A percentile compares a stretch with the other conserved stretches of the same genome.
Conservation (phyloP, 2,888 invertebrate species). For the Tanytarsus gracilentus region DNA sequence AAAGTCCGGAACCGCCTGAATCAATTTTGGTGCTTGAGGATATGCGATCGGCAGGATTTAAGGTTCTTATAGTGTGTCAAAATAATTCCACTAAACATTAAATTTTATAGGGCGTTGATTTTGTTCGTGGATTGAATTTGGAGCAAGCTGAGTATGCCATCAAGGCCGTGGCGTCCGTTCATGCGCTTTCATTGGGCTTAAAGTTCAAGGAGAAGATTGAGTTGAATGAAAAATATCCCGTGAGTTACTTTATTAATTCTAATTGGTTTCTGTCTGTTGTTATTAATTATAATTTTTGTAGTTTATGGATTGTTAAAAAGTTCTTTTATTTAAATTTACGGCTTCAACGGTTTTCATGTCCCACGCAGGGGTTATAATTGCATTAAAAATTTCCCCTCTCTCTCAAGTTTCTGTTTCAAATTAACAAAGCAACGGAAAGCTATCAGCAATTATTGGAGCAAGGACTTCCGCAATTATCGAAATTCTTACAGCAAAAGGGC, state of each 20-base stretch:
- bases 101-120: slow-evolving; percentile 31
- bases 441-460: slow-evolving; percentile 69
- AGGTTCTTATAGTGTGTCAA: slow-evolving; percentile 31
- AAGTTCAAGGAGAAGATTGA: slow-evolving; percentile 46
- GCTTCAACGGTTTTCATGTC: neutral
- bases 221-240: slow-evolving; percentile 35
- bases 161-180: slow-evolving; percentile 60
- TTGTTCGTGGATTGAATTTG: slow-evolving; percentile 34
- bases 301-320: neutral
- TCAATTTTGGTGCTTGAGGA: slow-evolving; percentile 68
- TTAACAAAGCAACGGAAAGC: slow-evolving; percentile 67
- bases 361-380: too few relatives aligned
- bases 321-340: neutral
- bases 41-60: slow-evolving; percentile 55
- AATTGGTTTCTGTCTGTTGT: neutral
- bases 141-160: slow-evolving; percentile 60
- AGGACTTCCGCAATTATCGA: slow-evolving; percentile 64
- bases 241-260: slow-evolving; percentile 30
- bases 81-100: neutral
- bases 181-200: slow-evolving; percentile 60
- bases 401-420: slow-evolving; percentile 68
- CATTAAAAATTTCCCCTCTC: too few relatives aligned
- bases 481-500: slow-evolving; percentile 57
- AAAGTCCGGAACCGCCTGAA: slow-evolving; percentile 47
- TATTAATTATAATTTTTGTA: too few relatives aligned